phyloP scores from a whole-genome alignment of 2,888 invertebrate genomes.

The Acrocera orbiculus region DNA sequence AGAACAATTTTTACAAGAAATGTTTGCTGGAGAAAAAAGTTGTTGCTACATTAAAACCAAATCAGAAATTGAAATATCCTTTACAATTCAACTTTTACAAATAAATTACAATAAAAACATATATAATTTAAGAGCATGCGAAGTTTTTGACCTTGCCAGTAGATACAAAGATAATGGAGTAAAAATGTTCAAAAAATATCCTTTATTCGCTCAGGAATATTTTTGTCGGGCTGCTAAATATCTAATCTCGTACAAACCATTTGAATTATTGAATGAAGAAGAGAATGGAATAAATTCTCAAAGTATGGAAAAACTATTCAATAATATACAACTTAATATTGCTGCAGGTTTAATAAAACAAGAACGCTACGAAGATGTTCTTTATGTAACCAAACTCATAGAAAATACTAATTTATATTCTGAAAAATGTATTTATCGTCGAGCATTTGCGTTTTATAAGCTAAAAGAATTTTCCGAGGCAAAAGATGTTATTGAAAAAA shows the following conservation, averaged over 20 bases:
- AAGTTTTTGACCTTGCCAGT: conserved; percentile 30
- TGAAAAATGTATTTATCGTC: conserved; percentile 35
- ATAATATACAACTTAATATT: conserved; percentile 61
- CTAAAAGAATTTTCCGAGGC: conserved; percentile 49
- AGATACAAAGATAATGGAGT: conserved; percentile 37
- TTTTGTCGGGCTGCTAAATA: conserved; percentile 60
- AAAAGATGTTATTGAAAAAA: conserved; percentile 33
- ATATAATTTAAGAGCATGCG: conserved; percentile 27
- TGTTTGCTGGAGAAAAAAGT: conserved; percentile 33
- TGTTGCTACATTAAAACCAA: conserved; percentile 28
- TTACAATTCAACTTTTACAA: conserved; percentile 26
- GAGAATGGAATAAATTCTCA: conserved; percentile 20
- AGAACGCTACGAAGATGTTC: conserved; percentile 45
- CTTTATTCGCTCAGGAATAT: conserved; percentile 50
- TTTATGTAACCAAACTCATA: conserved; percentile 40
- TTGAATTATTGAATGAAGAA: conserved; percentile 34
- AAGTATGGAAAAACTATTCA: conserved; percentile 40
- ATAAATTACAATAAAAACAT: conserved; percentile 30
- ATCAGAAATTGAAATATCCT: conserved; percentile 17
- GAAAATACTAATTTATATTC: conserved; percentile 23
- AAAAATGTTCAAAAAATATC: conserved; percentile 42
- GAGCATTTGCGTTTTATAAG: conserved; percentile 34
- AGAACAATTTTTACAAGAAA: conserved; percentile 32
- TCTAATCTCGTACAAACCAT: conserved; percentile 41
- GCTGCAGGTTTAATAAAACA: conserved; percentile 62